These are phyloP conservation scores for Ptychoptera albimana DNA, from an alignment of 2,888 invertebrate species.

Conservation along the genomic window DNA sequence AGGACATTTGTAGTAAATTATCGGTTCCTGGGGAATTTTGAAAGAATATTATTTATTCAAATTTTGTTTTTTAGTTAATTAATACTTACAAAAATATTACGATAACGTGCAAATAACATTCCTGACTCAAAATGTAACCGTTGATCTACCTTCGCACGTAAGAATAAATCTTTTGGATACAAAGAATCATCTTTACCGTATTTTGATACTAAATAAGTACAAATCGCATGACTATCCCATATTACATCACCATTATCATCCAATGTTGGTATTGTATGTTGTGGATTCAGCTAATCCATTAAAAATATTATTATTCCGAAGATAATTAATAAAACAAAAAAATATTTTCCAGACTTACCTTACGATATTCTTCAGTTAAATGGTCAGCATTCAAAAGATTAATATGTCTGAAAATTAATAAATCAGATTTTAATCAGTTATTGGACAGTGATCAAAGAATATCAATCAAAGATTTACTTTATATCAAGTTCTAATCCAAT, in stretches of 20 bases:
- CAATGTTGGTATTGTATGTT: conserved; percentile 31
- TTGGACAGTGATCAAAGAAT: no score
- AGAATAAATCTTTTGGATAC: conserved; percentile 37
- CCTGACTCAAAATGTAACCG: conserved; percentile 35
- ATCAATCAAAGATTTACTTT: background rate
- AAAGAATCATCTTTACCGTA: conserved; percentile 35
- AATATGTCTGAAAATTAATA: no score
- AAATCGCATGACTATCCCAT: conserved; percentile 34
- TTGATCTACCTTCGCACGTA: conserved; percentile 35
- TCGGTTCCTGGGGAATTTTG: background rate
- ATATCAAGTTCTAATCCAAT: conserved; percentile 12
- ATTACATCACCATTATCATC: conserved; percentile 24
- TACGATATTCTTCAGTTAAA: no score
- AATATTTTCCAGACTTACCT: no score
- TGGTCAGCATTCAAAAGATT: no score
- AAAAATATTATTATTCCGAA: no score
- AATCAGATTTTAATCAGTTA: no score
- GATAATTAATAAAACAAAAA: no score
- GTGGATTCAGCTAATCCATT: conserved; percentile 36
- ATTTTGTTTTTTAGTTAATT: background rate
- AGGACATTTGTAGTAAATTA: background rate
- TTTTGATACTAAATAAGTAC: conserved; percentile 35
- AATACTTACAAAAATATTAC: conserved; percentile 25
- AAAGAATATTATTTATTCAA: background rate
- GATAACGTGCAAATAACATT: conserved; percentile 26